Evolutionary conservation across 1,140 invertebrate genomes (phyloP).

Genomic region (Neuroterus valhalla): DNA sequence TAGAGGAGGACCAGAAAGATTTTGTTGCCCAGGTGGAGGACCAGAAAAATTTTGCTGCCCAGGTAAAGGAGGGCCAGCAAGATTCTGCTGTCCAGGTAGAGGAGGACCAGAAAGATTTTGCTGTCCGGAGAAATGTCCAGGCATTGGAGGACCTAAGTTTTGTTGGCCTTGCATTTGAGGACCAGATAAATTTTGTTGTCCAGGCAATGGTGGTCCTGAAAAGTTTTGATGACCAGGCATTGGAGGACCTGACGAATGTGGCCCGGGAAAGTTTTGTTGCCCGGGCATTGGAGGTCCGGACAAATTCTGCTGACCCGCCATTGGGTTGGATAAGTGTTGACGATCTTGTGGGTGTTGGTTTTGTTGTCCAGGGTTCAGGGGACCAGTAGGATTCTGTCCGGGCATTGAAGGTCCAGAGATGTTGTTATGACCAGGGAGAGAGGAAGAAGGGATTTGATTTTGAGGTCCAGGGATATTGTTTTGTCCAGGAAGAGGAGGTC

Average conservation of each 20-base stretch:
- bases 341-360: slow-evolving; percentile 44
- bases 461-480: slow-evolving; percentile 41
- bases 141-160: slow-evolving; percentile 42
- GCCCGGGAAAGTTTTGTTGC: slow-evolving; percentile 34
- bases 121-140: slow-evolving; percentile 36
- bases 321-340: slow-evolving; percentile 53
- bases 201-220: slow-evolving; percentile 50
- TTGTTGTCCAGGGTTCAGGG: slow-evolving; percentile 49
- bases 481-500: slow-evolving; percentile 39
- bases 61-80: slow-evolving; percentile 34
- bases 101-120: slow-evolving; percentile 32
- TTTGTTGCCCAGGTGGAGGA: slow-evolving; percentile 50
- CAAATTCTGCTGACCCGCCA: slow-evolving; percentile 55
- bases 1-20: slow-evolving; percentile 46
- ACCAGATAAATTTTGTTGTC: slow-evolving; percentile 37
- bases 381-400: slow-evolving; percentile 48
- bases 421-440: slow-evolving; percentile 50
- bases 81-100: slow-evolving; percentile 35
- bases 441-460: slow-evolving; percentile 18
- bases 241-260: not conserved
- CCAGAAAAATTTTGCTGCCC: slow-evolving; percentile 49
- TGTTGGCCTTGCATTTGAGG: slow-evolving; percentile 45
- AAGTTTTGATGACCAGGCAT: slow-evolving; percentile 40
- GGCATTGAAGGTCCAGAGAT: slow-evolving; percentile 42
- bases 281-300: slow-evolving; percentile 42